Conservation (phyloP, 1,140 invertebrate species). For the Drosophila asahinai region DNA sequence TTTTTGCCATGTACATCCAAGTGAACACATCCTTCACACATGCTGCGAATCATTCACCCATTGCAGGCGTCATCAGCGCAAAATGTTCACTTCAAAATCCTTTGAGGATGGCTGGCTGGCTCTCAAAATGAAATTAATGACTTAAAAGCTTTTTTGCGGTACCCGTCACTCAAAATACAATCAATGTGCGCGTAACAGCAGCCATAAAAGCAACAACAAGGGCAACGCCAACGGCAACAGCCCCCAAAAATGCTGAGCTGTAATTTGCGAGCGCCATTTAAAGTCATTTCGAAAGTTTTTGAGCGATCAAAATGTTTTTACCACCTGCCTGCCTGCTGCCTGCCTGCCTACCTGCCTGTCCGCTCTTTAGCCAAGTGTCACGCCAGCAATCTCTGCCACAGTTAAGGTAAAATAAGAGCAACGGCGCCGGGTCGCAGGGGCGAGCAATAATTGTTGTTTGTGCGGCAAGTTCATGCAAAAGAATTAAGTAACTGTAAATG, state of each 20-base stretch:
- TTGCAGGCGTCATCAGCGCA: conserved; percentile 50
- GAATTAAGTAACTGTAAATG: conserved; percentile 82
- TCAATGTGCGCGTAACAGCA: conserved; percentile 70
- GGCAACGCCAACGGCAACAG: not conserved
- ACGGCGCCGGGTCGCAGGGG: conserved; percentile 24
- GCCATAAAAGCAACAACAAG: conserved; percentile 41
- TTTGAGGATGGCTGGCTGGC: conserved; percentile 63
- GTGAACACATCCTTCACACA: conserved; percentile 2
- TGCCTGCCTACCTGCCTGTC: not conserved
- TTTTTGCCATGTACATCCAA: not conserved
- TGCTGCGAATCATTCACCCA: conserved; percentile 22
- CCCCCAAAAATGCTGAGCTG: conserved; percentile 51
- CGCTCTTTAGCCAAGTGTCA: conserved; percentile 44
- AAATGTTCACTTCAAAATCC: conserved; percentile 76
- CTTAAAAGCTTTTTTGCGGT: conserved; percentile 82
- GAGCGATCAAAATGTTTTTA: conserved; percentile 67
- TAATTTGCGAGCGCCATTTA: conserved; percentile 70
- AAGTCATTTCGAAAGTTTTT: conserved; percentile 70
- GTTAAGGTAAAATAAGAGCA: conserved; percentile 24
- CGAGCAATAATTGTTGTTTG: conserved; percentile 79
- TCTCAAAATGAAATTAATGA: conserved; percentile 78
- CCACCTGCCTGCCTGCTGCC: conserved; percentile 36
- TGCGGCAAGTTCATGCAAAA: conserved; percentile 81
- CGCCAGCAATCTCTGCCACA: conserved; percentile 36
- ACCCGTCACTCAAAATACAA: conserved; percentile 81